Percentiles rank a stretch among this genome's conserved stretches.
Evolutionary conservation across 2,113 vertebrate genomes (phyloP).

Genomic region (Climacteris rufus): DNA sequence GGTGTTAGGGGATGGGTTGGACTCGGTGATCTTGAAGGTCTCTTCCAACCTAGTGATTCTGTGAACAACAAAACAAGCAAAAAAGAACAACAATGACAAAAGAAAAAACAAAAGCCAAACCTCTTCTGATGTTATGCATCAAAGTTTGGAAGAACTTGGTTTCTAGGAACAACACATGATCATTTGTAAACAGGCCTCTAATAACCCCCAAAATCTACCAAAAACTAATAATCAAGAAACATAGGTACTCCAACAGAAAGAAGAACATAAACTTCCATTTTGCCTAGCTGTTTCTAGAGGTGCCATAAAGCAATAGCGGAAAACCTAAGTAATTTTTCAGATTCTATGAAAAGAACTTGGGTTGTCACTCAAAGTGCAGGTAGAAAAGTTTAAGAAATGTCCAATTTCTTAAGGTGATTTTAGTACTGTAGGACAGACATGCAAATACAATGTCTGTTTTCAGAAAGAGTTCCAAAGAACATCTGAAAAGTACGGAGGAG

Average conservation of each 20-base stretch:
- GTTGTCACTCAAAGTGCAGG: fast-evolving
- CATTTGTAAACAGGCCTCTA: background rate
- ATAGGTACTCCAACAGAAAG: background rate
- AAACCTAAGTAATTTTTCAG: background rate
- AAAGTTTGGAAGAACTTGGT: background rate
- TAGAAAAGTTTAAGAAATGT: background rate
- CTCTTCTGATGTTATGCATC: background rate
- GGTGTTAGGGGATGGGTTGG: too few species aligned
- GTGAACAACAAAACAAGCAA: background rate
- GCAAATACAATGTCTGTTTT: background rate
- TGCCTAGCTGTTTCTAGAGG: background rate
- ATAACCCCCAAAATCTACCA: background rate
- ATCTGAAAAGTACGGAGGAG: background rate
- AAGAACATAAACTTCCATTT: background rate
- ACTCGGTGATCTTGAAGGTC: too few species aligned
- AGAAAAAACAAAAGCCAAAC: background rate
- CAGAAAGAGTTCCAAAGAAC: background rate
- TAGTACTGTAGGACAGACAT: background rate
- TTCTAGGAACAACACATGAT: background rate
- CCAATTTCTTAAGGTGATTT: background rate
- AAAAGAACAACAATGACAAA: background rate
- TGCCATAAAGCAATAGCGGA: background rate
- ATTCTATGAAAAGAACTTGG: background rate
- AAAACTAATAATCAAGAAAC: background rate
- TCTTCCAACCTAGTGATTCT: too few species aligned